Percentiles rank a stretch among this genome's conserved stretches.
These are phyloP conservation scores for Penaeus indicus DNA, from an alignment of 1,140 invertebrate genomes.

Conservation along the genomic window DNA sequence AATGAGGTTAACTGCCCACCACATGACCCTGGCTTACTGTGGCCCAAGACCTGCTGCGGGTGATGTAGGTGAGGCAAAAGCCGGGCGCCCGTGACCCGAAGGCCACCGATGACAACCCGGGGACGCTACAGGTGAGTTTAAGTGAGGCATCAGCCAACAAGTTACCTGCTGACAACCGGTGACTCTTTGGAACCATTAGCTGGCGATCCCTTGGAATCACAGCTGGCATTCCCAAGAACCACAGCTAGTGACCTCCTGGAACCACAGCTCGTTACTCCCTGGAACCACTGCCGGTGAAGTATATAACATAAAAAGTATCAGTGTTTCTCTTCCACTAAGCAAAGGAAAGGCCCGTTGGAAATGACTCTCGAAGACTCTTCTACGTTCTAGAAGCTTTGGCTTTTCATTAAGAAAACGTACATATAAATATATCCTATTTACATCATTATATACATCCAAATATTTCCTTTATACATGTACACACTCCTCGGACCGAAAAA, in stretches of 20 bases:
- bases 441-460: constrained; percentile 62
- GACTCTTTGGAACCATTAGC: too few species aligned
- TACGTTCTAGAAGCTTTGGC: constrained; percentile 63
- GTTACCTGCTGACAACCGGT: constrained; percentile 42
- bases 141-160: constrained; percentile 6
- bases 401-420: constrained; percentile 65
- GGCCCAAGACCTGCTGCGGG: not conserved
- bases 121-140: constrained; percentile 11
- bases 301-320: constrained; percentile 34
- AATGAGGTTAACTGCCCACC: not conserved
- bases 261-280: constrained; percentile 44
- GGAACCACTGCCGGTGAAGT: constrained; percentile 51
- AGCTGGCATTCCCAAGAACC: constrained; percentile 44
- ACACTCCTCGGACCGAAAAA: constrained; percentile 60
- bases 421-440: constrained; percentile 63
- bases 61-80: not conserved
- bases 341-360: constrained; percentile 61
- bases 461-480: constrained; percentile 61
- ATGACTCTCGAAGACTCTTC: constrained; percentile 58
- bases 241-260: constrained; percentile 46
- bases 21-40: not conserved
- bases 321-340: constrained; percentile 63
- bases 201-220: constrained; percentile 29
- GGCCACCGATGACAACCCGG: not conserved
- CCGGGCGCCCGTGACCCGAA: too few species aligned